phyloP scores from a whole-genome alignment of 2,797 vertebrate genomes.

The Syncerus caffer region DNA sequence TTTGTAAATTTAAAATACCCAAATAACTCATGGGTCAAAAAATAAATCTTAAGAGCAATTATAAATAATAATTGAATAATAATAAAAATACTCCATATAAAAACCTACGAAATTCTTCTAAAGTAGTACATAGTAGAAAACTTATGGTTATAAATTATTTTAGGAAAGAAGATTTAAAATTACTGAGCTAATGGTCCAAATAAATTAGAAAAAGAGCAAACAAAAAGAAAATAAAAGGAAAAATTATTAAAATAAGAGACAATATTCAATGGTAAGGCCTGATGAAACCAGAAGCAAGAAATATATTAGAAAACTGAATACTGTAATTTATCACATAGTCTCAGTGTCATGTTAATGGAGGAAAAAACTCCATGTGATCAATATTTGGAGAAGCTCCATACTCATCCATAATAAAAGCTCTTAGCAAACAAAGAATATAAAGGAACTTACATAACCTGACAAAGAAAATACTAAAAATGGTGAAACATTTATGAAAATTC shows the following conservation, averaged over 20 bases:
- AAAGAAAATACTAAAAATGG: conserved; percentile 23
- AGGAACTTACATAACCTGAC: background rate
- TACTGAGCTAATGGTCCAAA: background rate
- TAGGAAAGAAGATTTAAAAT: background rate
- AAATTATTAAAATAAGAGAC: background rate
- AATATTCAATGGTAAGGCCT: background rate
- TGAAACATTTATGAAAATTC: conserved; percentile 11
- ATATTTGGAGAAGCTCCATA: background rate
- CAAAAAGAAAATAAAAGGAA: conserved; percentile 1
- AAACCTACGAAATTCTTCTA: conserved; percentile 16
- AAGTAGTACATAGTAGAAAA: background rate
- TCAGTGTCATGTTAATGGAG: background rate
- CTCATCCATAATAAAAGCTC: conserved; percentile 2
- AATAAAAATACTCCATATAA: conserved; percentile 33
- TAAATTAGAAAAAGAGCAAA: conserved; percentile 10
- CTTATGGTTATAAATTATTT: conserved; percentile 29
- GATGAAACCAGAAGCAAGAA: background rate
- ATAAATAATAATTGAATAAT: conserved; percentile 12
- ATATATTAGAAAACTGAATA: conserved; percentile 14
- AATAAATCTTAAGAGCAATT: conserved; percentile 1
- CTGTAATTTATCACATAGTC: background rate
- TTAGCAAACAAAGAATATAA: background rate
- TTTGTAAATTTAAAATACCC: background rate
- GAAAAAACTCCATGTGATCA: background rate
- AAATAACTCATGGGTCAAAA: background rate